Percentiles rank a stretch among this genome's conserved stretches.
Conservation (phyloP, 2,888 invertebrate genomes). For the Stegana nigrithorax region DNA sequence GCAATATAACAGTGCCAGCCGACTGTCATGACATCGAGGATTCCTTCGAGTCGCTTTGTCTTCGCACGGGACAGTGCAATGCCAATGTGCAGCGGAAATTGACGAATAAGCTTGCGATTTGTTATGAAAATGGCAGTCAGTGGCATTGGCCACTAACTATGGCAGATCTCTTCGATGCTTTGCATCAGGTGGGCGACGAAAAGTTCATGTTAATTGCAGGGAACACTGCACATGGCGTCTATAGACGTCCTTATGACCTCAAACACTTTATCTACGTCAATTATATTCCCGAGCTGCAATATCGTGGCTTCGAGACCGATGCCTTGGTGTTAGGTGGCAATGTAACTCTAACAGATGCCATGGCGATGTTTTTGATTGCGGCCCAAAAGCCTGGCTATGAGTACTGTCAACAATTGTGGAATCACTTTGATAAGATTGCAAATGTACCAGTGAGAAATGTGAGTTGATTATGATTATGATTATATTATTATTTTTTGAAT, state of each 20-base stretch:
- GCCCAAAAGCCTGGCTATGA: constrained; percentile 69
- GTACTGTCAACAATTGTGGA: constrained; percentile 68
- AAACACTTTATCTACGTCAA: constrained; percentile 75
- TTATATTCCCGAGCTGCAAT: constrained; percentile 72
- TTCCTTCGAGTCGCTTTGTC: constrained; percentile 55
- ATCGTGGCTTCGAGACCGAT: constrained; percentile 57
- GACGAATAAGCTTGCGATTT: not conserved
- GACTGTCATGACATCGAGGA: constrained; percentile 69
- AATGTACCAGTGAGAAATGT: constrained; percentile 73
- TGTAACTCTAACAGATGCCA: constrained; percentile 70
- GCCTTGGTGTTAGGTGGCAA: constrained; percentile 52
- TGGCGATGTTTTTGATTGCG: constrained; percentile 67
- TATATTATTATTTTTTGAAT: not conserved
- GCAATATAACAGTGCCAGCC: constrained; percentile 64
- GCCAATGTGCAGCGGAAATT: constrained; percentile 41
- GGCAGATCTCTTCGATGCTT: constrained; percentile 35
- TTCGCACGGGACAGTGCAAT: constrained; percentile 39
- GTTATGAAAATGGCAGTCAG: constrained; percentile 36
- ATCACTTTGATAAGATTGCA: constrained; percentile 75
- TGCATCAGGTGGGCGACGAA: constrained; percentile 64
- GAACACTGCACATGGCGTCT: constrained; percentile 79
- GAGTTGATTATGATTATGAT: not conserved
- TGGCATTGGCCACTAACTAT: constrained; percentile 48
- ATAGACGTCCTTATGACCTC: constrained; percentile 49
- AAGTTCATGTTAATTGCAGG: constrained; percentile 77